Evolutionary conservation across 2,113 vertebrate species (phyloP).

Genomic region (Myotis yumanensis): DNA sequence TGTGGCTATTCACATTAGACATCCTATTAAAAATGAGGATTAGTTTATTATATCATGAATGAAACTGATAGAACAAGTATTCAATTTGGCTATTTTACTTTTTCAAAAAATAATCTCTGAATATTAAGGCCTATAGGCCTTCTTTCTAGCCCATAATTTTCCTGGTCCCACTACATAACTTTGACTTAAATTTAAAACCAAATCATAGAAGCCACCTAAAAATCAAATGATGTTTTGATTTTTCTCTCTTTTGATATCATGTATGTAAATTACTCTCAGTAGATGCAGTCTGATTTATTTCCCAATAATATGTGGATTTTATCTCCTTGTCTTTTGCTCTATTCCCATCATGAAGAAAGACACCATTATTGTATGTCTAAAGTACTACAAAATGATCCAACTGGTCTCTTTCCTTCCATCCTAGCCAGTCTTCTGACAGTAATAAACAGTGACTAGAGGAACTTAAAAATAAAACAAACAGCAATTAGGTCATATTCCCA

Average conservation of each 20-base stretch:
- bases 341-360: background rate
- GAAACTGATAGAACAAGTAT: background rate
- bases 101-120: background rate
- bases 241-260: background rate
- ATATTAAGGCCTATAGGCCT: background rate
- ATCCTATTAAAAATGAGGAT: background rate
- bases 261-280: background rate
- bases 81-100: background rate
- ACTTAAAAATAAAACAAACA: background rate
- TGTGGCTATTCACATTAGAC: background rate
- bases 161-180: background rate
- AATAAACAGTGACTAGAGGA: background rate
- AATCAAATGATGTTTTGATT: background rate
- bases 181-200: conserved; percentile 7
- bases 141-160: background rate
- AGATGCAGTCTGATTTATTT: background rate
- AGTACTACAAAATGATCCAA: background rate
- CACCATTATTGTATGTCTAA: background rate
- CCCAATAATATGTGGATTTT: background rate
- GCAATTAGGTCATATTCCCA: rapidly evolving
- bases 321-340: background rate
- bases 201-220: background rate
- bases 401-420: background rate
- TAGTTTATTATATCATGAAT: background rate
- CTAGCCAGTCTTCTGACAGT: background rate